Evolutionary conservation across 2,797 vertebrate species (phyloP), one percentile per base, ranked within the genome.

Genomic region (Hemibagrus guttatus): DNA sequence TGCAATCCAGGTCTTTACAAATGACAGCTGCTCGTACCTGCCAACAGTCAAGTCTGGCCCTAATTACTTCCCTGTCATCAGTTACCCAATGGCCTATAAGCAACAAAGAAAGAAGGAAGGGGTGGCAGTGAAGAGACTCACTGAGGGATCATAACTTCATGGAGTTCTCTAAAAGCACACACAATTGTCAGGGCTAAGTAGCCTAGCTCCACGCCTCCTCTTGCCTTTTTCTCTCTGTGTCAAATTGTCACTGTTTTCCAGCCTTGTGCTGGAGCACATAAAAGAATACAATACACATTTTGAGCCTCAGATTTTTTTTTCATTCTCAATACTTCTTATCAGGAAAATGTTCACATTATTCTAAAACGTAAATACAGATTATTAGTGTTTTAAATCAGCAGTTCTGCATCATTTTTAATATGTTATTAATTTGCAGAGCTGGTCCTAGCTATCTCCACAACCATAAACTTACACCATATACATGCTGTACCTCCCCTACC

Each of bases 51-150:
- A 89, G 86, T 84, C 87, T 86, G 89, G 84, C 88, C 83, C 91
- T 92, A 92, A 92, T 92, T 91, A 91, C 90, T 92, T 91, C 89
- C 90, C 88, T 91, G 90, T 92, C 92, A 92, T 91, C 92, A 90
- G 91, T 92, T 90, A 91, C 87, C 87, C 91, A 91, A 87, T 90
- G 82, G 87, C 64, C 87, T 86, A 81, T 75, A 59, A 85, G 87
- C 86, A 90, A 91, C 85, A 90, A 91, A 90, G 86, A 87, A 39
- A 76, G 75, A 83, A 85, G 66, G 85, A 81, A 81, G 68, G 90
- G 69, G 82, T 35, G 81, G 84, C 75, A 54, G 59, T 89, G 88
- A 88, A 91, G 80, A 87, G 86, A 86, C 86, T 90, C 88, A 89
- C 74, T 84, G 56, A 90, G 84, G 86, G 84, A 90, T 89, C 88